Evolutionary conservation across 2,888 invertebrate genomes (phyloP).

Genomic region (Diachrysia chrysitis): DNA sequence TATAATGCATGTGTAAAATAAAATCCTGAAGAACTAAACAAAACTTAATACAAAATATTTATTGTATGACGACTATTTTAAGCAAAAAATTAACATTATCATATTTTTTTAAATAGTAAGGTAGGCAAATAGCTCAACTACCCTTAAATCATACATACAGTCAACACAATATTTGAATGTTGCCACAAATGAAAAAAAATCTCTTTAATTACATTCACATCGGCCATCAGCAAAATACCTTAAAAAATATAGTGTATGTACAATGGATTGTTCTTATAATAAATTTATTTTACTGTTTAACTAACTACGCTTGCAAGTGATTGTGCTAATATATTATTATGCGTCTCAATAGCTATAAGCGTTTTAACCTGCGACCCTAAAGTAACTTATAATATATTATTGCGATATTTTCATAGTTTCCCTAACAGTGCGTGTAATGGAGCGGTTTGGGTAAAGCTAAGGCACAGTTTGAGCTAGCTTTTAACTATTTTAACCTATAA

Average conservation of each 20-base stretch:
- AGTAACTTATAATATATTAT: conserved; percentile 36
- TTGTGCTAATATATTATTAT: conserved; percentile 56
- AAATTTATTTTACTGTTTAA: not conserved
- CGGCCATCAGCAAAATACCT: conserved; percentile 23
- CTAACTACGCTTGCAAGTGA: conserved; percentile 37
- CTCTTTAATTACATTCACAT: conserved; percentile 15
- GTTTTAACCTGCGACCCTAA: conserved; percentile 45
- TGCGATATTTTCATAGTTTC: conserved; percentile 25
- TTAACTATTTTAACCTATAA: not conserved
- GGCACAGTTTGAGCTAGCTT: conserved; percentile 7
- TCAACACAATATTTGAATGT: too few species aligned
- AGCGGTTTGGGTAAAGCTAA: not conserved
- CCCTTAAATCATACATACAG: not conserved
- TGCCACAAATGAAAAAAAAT: conserved; percentile 1
- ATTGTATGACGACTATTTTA: not conserved
- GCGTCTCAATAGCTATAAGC: conserved; percentile 54
- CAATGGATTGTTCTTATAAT: conserved; percentile 37
- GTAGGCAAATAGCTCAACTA: too few species aligned
- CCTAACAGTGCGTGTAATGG: not conserved
- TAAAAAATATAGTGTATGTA: conserved; percentile 51
- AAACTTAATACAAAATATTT: too few species aligned
- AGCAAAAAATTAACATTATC: not conserved
- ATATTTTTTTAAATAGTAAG: not conserved
- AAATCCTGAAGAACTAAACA: too few species aligned
- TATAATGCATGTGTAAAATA: too few species aligned